Percentiles rank a stretch among this genome's conserved stretches.
phyloP scores from a whole-genome alignment of 2,888 invertebrate genomes.

The Sminthurinus aureus region DNA sequence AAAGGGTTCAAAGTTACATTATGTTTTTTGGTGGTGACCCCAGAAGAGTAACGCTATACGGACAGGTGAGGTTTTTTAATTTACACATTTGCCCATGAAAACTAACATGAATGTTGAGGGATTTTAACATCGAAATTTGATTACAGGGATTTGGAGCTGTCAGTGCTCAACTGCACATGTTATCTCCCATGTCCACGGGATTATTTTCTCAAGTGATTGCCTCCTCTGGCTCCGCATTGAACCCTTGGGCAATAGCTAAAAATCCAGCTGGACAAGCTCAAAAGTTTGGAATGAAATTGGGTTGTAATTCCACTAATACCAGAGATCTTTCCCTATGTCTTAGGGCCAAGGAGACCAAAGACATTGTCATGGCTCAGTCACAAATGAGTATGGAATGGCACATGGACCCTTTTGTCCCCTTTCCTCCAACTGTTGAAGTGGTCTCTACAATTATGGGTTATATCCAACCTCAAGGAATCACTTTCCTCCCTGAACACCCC shows the following conservation, averaged over 20 bases:
- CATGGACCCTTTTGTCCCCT: conserved; percentile 32
- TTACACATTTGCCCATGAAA: too few species aligned
- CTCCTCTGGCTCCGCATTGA: conserved; percentile 22
- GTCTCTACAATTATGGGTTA: conserved; percentile 14
- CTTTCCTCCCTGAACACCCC: conserved; percentile 35
- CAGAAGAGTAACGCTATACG: conserved; percentile 45
- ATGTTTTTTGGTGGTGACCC: conserved; percentile 45
- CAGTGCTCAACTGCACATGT: conserved; percentile 32
- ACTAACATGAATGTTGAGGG: too few species aligned
- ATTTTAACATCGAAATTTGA: too few species aligned
- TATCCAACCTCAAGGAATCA: conserved; percentile 21
- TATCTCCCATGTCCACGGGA: conserved; percentile 40
- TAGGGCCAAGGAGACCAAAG: conserved; percentile 27
- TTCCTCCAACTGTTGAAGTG: conserved; percentile 35
- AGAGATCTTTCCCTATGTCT: conserved; percentile 28
- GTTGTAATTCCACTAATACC: conserved; percentile 33
- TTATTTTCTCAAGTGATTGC: conserved; percentile 30
- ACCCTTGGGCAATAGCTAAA: neutral
- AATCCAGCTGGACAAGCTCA: conserved; percentile 33
- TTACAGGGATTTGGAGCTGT: conserved; percentile 25
- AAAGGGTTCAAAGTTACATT: conserved; percentile 43
- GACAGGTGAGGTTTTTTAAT: too few species aligned
- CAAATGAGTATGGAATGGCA: conserved; percentile 29
- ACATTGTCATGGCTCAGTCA: conserved; percentile 28
- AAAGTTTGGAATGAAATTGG: conserved; percentile 24